Conservation (phyloP, 2,113 vertebrate genomes). For the Copsychus sechellarum region DNA sequence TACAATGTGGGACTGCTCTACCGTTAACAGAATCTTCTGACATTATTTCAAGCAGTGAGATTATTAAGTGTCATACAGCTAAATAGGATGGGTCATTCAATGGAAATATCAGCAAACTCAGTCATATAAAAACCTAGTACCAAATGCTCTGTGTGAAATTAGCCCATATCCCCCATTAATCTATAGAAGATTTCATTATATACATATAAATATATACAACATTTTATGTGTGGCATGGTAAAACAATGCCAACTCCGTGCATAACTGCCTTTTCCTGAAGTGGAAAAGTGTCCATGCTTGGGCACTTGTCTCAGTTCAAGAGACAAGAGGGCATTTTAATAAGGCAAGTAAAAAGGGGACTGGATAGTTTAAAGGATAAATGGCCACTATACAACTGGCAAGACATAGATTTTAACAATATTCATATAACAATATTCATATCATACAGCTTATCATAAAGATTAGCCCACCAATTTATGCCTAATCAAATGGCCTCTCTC, state of each 20-base stretch:
- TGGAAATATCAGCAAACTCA: slow-evolving; percentile 19
- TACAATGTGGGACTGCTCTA: slow-evolving; percentile 32
- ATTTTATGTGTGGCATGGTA: not conserved
- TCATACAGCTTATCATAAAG: not conserved
- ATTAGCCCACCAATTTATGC: not conserved
- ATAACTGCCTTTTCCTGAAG: not conserved
- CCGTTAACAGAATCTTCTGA: slow-evolving; percentile 47
- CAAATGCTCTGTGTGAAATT: not conserved
- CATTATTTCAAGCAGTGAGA: slow-evolving; percentile 50
- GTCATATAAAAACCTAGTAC: not conserved
- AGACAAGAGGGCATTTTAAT: not conserved
- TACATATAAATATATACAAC: not conserved
- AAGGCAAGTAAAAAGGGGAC: not conserved
- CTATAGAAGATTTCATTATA: not conserved
- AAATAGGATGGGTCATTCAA: slow-evolving; percentile 39
- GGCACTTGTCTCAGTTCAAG: not conserved
- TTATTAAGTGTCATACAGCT: slow-evolving; percentile 16
- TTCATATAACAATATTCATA: not conserved
- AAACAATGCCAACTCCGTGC: not conserved
- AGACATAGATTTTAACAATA: not conserved
- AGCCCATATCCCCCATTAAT: not conserved
- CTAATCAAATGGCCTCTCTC: not conserved
- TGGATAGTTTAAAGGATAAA: not conserved
- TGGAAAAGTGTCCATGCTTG: not conserved
- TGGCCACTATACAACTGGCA: not conserved